phyloP scores from a whole-genome alignment of 2,797 vertebrate species.

The Champsocephalus gunnari region DNA sequence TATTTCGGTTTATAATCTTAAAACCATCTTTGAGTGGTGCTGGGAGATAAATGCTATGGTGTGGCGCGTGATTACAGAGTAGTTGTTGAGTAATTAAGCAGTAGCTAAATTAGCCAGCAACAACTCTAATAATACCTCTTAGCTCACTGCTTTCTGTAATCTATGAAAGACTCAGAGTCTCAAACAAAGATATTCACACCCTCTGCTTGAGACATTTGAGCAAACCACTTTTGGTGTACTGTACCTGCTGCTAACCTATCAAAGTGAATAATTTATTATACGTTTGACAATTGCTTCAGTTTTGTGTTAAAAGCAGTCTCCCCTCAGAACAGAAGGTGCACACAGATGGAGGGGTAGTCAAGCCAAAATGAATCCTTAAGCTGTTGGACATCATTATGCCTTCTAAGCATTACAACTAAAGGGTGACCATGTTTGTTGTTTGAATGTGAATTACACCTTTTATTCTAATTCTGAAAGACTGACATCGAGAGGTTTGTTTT shows the following conservation, averaged over 20 bases:
- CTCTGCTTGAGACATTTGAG: constrained; percentile 40
- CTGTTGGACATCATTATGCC: background rate
- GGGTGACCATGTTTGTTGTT: background rate
- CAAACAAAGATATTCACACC: constrained; percentile 59
- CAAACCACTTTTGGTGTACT: constrained; percentile 46
- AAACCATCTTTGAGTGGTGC: constrained; percentile 16
- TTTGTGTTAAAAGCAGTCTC: background rate
- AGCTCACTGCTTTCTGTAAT: constrained; percentile 56
- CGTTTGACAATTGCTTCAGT: constrained; percentile 1
- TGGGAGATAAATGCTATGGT: constrained; percentile 63
- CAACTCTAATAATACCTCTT: constrained; percentile 71
- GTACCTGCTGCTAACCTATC: constrained; percentile 37
- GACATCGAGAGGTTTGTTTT: background rate
- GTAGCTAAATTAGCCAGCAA: constrained; percentile 62
- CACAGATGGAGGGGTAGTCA: constrained; percentile 9
- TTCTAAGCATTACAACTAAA: background rate
- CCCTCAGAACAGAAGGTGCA: constrained; percentile 9
- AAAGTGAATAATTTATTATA: constrained; percentile 23
- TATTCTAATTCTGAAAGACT: background rate
- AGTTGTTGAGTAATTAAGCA: constrained; percentile 74
- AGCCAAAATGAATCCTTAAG: constrained; percentile 9
- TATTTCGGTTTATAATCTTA: constrained; percentile 19
- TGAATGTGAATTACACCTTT: background rate
- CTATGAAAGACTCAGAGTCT: constrained; percentile 40
- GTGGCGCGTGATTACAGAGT: constrained; percentile 72